Conservation (phyloP, 2,888 invertebrate genomes). For the Tiliacea aurago region DNA sequence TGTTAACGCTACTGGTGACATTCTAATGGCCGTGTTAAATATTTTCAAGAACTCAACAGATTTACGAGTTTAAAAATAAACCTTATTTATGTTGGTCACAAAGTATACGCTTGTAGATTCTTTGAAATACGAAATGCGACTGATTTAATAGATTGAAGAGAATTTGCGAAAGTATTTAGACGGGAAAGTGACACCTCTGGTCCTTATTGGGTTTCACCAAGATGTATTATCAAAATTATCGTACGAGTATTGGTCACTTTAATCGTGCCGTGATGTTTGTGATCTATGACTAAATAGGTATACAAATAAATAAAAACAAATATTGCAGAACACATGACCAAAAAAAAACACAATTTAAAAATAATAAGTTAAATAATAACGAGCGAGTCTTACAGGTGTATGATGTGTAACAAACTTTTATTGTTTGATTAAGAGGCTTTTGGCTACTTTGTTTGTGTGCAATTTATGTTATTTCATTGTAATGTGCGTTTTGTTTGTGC, state of each 20-base stretch:
- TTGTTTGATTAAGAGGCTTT: no score
- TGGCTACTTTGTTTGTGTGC: no score
- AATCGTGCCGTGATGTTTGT: background rate
- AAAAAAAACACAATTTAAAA: no score
- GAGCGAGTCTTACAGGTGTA: no score
- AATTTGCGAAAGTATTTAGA: background rate
- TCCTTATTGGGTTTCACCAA: background rate
- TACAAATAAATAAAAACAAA: no score
- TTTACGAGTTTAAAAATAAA: constrained; percentile 60
- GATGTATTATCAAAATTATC: background rate
- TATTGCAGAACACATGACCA: no score
- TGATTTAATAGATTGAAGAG: constrained; percentile 22
- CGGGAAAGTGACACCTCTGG: background rate
- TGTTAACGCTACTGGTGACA: constrained; percentile 43
- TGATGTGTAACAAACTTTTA: no score
- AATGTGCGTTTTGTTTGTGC: no score
- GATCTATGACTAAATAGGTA: background rate
- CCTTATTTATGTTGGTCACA: constrained; percentile 44
- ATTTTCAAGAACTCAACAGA: constrained; percentile 31
- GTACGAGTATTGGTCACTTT: background rate
- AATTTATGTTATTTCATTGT: no score
- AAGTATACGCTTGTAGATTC: constrained; percentile 18
- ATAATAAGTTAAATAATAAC: no score
- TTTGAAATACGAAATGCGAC: background rate
- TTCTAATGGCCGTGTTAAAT: constrained; percentile 47